Evolutionary conservation across 2,888 invertebrate genomes (phyloP).

Genomic region (Eupithecia centaureata): DNA sequence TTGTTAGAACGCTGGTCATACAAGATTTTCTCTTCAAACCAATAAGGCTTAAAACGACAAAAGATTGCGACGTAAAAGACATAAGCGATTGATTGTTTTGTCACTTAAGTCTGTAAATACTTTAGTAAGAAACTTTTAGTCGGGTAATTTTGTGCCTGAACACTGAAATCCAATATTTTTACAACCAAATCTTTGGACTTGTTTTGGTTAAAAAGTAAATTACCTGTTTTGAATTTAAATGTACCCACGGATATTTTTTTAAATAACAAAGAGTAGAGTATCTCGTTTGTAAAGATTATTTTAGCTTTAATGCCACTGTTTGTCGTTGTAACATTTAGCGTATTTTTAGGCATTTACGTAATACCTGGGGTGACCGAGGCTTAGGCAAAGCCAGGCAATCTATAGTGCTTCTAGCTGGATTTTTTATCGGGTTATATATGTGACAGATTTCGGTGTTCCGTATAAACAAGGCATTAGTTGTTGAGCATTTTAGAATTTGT

Average conservation of each 20-base stretch:
- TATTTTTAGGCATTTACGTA: slow-evolving; percentile 29
- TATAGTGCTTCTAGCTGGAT: slow-evolving; percentile 19
- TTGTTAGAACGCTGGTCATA: slow-evolving; percentile 15
- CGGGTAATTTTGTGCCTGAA: background rate
- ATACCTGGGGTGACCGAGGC: slow-evolving; percentile 23
- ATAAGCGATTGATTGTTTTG: too few relatives aligned
- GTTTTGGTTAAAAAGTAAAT: too few relatives aligned
- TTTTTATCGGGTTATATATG: slow-evolving; percentile 32
- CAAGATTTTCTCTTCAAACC: background rate
- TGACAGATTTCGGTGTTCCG: slow-evolving; percentile 20
- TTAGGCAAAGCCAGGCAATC: slow-evolving; percentile 30
- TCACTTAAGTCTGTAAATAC: background rate
- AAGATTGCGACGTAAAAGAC: too few relatives aligned
- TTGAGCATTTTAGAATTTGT: slow-evolving; percentile 2
- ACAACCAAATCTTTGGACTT: background rate
- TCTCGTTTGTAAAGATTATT: slow-evolving; percentile 34
- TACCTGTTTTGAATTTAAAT: slow-evolving; percentile 12
- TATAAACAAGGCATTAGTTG: slow-evolving; percentile 13
- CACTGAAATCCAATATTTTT: background rate
- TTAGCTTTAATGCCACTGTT: slow-evolving; percentile 27
- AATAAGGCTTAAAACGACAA: background rate
- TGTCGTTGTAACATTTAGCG: slow-evolving; percentile 22
- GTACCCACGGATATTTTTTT: background rate
- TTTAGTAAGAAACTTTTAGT: background rate
- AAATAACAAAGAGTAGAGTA: slow-evolving; percentile 18